Evolutionary conservation across 2,888 invertebrate genomes (phyloP).

Genomic region (Tetragonula carbonaria): DNA sequence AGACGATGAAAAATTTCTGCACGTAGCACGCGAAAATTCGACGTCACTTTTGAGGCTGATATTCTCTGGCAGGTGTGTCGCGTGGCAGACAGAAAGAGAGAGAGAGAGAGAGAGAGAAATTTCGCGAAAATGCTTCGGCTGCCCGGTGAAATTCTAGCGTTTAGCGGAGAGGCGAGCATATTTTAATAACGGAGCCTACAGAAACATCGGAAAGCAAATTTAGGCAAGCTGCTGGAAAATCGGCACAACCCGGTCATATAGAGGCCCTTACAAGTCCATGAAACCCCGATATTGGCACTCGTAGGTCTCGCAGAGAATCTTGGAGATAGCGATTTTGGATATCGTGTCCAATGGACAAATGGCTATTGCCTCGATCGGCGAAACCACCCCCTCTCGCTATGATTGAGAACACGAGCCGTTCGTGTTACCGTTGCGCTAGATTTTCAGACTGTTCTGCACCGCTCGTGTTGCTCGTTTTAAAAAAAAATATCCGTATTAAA

Average conservation of each 20-base stretch:
- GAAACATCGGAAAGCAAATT: slow-evolving; percentile 41
- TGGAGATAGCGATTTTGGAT: slow-evolving; percentile 65
- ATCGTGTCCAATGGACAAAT: slow-evolving; percentile 40
- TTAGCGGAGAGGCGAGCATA: slow-evolving; percentile 7
- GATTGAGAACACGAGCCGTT: slow-evolving; percentile 1
- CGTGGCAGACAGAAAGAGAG: background rate
- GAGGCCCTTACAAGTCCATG: slow-evolving; percentile 42
- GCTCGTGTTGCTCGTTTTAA: background rate
- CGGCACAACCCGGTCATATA: slow-evolving; percentile 40
- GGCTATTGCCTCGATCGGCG: slow-evolving; percentile 35
- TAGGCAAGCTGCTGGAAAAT: slow-evolving; percentile 16
- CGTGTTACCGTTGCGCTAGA: background rate
- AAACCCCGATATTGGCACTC: slow-evolving; percentile 65
- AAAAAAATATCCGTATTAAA: background rate
- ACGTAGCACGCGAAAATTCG: background rate
- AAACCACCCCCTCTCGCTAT: background rate
- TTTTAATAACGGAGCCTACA: slow-evolving; percentile 59
- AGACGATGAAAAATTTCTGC: background rate
- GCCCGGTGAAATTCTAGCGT: background rate
- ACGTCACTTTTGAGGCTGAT: background rate
- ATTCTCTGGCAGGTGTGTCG: background rate
- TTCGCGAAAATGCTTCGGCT: background rate
- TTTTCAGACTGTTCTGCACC: background rate
- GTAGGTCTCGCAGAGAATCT: slow-evolving; percentile 44
- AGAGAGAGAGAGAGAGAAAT: slow-evolving; percentile 8